Evolutionary conservation across 2,888 invertebrate genomes (phyloP), one percentile per base, ranked within the genome.

Genomic region (Omphaloscelis lunosa): DNA sequence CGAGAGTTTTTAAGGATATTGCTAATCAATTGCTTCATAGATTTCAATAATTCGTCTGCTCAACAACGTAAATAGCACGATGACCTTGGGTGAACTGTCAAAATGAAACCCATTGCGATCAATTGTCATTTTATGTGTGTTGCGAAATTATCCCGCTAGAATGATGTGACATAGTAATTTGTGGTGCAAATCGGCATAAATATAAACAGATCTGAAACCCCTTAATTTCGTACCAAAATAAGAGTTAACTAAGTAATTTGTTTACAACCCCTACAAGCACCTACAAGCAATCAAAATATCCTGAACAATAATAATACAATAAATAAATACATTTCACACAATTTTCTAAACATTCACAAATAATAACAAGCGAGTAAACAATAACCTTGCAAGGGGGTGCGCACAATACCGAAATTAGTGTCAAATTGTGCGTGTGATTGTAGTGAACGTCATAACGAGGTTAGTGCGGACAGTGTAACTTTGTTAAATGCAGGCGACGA

Each of bases 361-460:
- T 77, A 83, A 79, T 59, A 79, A 61, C 70, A 71, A 48, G 48
- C 8, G 20, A 17, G 27, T 67, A 68, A 82, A 84, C 87, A 80
- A 82, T 78, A 81, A 84, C 77, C 48, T 86, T 72, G 80, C 29
- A 75, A 78, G 75, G 80, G 85, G 84, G 84, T 78, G 77, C 72
- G 72, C 69, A 89, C 89, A 89, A 89, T 85, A 39, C 9, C 69
- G 74, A 76, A 85, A 90, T 90, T 89, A 89, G 79, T 82, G 83
- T 69, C 74, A 84, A 90, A 90, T 90, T 89, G 88, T 87, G 80
- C 86, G 86, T 86, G 83, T 72, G 80, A 83, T 80, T 80, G 58
- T 63, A 74, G 29, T 73, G 82, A 77, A 85, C 79, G 76, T 11
- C 41, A 1, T 89, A 88, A 89, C 78, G 85, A 88, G 81, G 89